A percentile compares a stretch with the other conserved stretches of the same genome.
phyloP scores from a whole-genome alignment of 2,797 vertebrate genomes.

The Sebastes diploproa region DNA sequence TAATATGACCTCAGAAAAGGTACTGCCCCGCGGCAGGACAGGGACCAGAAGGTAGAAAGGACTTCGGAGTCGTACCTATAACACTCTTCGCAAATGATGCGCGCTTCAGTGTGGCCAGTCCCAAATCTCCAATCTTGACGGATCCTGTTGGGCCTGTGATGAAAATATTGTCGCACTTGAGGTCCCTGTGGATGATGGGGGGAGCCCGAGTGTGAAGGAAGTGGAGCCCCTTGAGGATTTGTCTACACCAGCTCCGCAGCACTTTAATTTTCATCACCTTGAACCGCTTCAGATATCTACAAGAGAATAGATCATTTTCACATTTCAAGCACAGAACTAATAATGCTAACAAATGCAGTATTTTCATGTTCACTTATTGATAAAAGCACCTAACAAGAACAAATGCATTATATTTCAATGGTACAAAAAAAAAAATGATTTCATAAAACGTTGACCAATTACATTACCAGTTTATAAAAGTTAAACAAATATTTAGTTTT shows the following conservation, averaged over 20 bases:
- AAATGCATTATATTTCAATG: background rate
- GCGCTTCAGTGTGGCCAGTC: slow-evolving; percentile 95
- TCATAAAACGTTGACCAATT: background rate
- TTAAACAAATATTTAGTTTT: background rate
- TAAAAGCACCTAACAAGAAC: background rate
- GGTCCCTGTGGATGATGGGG: slow-evolving; percentile 97
- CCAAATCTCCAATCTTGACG: slow-evolving; percentile 98
- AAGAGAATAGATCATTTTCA: slow-evolving; percentile 15
- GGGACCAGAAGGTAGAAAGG: slow-evolving; percentile 47
- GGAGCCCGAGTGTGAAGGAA: slow-evolving; percentile 97
- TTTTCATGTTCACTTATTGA: background rate
- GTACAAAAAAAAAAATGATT: too few relatives aligned
- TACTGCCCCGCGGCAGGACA: slow-evolving; percentile 34
- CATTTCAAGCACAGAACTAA: background rate
- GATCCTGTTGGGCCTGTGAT: slow-evolving; percentile 99
- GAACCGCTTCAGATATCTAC: slow-evolving; percentile 96
- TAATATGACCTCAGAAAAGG: slow-evolving; percentile 20
- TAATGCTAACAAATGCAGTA: background rate
- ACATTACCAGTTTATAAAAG: background rate
- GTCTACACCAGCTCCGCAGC: slow-evolving; percentile 96
- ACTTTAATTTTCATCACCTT: slow-evolving; percentile 99
- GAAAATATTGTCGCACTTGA: slow-evolving; percentile 99
- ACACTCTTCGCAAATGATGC: slow-evolving; percentile 99
- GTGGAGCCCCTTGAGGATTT: slow-evolving; percentile 98
- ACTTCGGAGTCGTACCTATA: slow-evolving; percentile 89